Evolutionary conservation across 2,797 vertebrate species (phyloP).

Genomic region (Clamator glandarius): DNA sequence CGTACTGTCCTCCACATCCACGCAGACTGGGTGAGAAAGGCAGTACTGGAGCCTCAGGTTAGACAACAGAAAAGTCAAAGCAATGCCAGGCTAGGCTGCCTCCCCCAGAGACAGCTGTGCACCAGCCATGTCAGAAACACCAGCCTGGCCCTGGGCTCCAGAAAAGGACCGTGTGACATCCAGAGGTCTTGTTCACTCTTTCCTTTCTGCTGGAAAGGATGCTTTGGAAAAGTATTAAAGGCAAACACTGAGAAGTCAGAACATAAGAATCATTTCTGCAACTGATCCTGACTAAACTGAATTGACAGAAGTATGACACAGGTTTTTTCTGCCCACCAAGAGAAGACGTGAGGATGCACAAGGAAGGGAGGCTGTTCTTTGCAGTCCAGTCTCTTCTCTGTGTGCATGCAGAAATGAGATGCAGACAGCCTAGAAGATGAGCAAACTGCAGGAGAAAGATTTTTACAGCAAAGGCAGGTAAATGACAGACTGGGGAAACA

Average conservation of each 20-base stretch:
- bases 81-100: neutral
- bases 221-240: neutral
- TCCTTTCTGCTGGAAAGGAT: neutral
- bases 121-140: neutral
- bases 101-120: neutral
- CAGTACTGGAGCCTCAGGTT: neutral
- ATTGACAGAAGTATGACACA: neutral
- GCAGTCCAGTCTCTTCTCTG: neutral
- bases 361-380: rapidly evolving
- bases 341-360: neutral
- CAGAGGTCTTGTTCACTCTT: neutral
- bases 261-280: neutral
- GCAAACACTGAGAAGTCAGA: neutral
- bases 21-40: neutral
- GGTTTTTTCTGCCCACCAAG: neutral
- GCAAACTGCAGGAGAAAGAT: neutral
- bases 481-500: neutral
- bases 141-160: neutral
- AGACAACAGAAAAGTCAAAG: neutral
- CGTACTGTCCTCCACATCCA: rapidly evolving
- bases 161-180: neutral
- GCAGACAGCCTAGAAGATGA: neutral
- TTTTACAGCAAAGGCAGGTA: neutral
- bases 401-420: neutral
- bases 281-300: neutral